Conservation (phyloP, 2,797 vertebrate genomes). For the Podarcis siculus region DNA sequence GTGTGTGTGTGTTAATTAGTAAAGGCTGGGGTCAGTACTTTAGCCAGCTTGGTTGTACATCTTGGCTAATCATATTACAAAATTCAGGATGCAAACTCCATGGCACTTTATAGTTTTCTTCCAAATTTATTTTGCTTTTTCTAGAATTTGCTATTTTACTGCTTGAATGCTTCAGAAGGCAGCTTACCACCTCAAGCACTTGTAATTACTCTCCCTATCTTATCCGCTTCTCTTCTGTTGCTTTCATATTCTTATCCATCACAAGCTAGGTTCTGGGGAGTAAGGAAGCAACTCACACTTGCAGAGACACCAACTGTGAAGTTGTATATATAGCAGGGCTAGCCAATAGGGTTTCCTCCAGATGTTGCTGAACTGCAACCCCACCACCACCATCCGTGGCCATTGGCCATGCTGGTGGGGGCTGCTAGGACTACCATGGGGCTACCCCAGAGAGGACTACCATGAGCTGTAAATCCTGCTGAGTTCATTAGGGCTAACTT, state of each 20-base stretch:
- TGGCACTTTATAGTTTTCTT: not conserved
- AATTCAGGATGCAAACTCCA: not conserved
- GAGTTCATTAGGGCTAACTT: too few species aligned
- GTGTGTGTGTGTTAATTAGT: not conserved
- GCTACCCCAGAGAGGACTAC: too few species aligned
- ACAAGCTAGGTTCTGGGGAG: not conserved
- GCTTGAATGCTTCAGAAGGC: not conserved
- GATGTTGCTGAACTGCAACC: too few species aligned
- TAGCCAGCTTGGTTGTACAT: not conserved
- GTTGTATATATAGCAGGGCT: not conserved
- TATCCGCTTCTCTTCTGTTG: not conserved
- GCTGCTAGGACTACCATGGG: too few species aligned
- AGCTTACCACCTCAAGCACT: not conserved
- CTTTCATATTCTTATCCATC: constrained; percentile 1
- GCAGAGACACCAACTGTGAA: constrained; percentile 4
- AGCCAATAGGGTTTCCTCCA: too few species aligned
- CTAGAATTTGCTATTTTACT: constrained; percentile 13
- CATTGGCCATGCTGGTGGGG: too few species aligned
- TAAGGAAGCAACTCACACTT: constrained; percentile 42
- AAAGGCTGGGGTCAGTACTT: not conserved
- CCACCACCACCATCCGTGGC: too few species aligned
- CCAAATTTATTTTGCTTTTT: not conserved
- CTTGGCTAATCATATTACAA: not conserved
- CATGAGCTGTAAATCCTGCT: too few species aligned
- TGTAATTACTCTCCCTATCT: not conserved